Conservation (phyloP, 2,113 vertebrate genomes). For the Apus apus region DNA sequence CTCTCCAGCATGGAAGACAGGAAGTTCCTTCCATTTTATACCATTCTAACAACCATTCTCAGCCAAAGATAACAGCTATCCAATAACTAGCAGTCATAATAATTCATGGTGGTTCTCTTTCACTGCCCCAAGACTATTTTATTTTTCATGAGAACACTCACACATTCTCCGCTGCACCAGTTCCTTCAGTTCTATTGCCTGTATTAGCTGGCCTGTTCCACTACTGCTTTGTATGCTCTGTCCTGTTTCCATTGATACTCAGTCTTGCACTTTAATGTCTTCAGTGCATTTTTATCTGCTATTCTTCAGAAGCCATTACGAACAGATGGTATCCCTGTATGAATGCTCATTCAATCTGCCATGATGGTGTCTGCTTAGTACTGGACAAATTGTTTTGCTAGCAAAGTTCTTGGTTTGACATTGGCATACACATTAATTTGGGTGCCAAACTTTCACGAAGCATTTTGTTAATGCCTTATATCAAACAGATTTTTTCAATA, state of each 20-base stretch:
- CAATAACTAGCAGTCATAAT: neutral
- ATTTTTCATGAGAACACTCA: neutral
- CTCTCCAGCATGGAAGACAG: neutral
- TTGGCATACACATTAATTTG: neutral
- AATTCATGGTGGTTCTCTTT: neutral
- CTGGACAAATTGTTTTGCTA: conserved; percentile 18
- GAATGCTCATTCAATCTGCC: neutral
- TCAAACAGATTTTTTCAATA: neutral
- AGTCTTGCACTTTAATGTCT: neutral
- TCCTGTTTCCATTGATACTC: neutral
- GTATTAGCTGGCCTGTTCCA: neutral
- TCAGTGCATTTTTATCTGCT: neutral
- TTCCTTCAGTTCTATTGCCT: neutral
- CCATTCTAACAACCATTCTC: neutral
- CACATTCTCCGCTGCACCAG: neutral
- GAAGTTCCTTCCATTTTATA: neutral
- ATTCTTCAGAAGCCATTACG: neutral
- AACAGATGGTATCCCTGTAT: conserved; percentile 8
- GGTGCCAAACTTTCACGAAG: neutral
- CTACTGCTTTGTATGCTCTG: neutral
- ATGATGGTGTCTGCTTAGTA: neutral
- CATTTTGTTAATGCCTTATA: neutral
- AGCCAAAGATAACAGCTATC: neutral
- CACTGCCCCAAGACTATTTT: neutral
- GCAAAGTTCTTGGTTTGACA: conserved; percentile 23